Percentiles rank a stretch among this genome's conserved stretches.
These are phyloP conservation scores for Callipepla californica DNA, from an alignment of 2,113 vertebrate genomes.

Conservation along the genomic window DNA sequence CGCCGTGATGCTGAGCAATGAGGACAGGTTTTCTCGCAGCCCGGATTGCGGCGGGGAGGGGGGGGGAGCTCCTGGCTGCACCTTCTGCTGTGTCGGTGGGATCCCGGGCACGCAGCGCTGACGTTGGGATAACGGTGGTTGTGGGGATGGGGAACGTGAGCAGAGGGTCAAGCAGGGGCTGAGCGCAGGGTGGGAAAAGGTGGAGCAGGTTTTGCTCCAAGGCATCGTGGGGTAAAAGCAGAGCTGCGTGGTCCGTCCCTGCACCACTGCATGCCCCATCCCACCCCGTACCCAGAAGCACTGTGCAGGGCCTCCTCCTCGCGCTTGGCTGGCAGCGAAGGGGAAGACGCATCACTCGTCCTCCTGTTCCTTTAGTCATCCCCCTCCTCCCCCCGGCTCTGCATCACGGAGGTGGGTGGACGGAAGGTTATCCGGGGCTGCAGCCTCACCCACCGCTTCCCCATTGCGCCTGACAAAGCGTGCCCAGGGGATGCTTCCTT, in stretches of 20 bases:
- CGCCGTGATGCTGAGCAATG: background rate
- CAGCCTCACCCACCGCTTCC: conserved; percentile 61
- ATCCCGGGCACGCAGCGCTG: background rate
- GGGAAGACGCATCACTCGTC: conserved; percentile 11
- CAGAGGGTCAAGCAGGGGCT: background rate
- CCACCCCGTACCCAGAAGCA: background rate
- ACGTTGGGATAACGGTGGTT: fast-evolving
- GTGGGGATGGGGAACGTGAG: background rate
- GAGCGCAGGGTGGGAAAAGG: background rate
- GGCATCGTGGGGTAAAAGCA: background rate
- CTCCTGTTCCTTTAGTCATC: conserved; percentile 69
- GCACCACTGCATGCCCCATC: background rate
- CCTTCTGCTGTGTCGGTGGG: background rate
- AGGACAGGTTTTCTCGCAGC: background rate
- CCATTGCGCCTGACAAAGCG: conserved; percentile 26
- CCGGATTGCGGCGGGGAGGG: fast-evolving
- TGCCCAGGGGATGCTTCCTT: conserved; percentile 33
- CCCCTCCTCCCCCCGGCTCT: conserved; percentile 59
- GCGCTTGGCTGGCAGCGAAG: background rate
- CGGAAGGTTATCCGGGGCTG: conserved; percentile 69
- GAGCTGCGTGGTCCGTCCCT: background rate
- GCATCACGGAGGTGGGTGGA: conserved; percentile 66
- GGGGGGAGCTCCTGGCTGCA: background rate
- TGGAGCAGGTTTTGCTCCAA: background rate
- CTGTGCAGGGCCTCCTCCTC: background rate